A percentile compares a stretch with the other conserved stretches of the same genome.
Conservation (phyloP, 2,888 invertebrate genomes). For the Sphaeridia pumilis region DNA sequence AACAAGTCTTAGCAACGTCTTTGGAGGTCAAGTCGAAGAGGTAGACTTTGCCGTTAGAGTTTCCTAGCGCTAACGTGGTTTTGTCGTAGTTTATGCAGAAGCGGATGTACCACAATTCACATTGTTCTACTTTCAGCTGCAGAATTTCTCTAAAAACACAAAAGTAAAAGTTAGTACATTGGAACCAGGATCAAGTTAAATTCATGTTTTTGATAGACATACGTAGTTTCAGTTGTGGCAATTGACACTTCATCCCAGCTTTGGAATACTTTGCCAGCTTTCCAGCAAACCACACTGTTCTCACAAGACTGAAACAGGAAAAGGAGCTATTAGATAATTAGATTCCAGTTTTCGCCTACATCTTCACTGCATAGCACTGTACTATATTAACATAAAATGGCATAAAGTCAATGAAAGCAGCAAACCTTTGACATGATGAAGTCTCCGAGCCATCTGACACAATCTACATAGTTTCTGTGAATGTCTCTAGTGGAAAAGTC, state of each 20-base stretch:
- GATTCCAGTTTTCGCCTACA: background rate
- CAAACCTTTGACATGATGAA: constrained; percentile 86
- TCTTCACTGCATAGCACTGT: no score
- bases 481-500: constrained; percentile 94
- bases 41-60: constrained; percentile 83
- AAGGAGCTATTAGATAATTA: background rate
- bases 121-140: constrained; percentile 84
- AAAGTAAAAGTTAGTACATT: no score
- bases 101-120: constrained; percentile 95
- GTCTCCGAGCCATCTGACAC: constrained; percentile 92
- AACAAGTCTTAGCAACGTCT: constrained; percentile 70
- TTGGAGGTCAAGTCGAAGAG: constrained; percentile 84
- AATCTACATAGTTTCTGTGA: constrained; percentile 97
- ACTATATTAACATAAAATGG: no score
- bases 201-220: constrained; percentile 5
- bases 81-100: constrained; percentile 89
- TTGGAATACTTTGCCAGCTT: constrained; percentile 76
- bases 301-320: constrained; percentile 64
- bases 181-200: no score
- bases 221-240: constrained; percentile 33
- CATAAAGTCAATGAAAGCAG: no score
- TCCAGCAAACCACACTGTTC: constrained; percentile 94
- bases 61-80: constrained; percentile 82
- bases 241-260: constrained; percentile 38
- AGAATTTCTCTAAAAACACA: constrained; percentile 62